Conservation (phyloP, 2,113 vertebrate genomes). For the Agapornis roseicollis region DNA sequence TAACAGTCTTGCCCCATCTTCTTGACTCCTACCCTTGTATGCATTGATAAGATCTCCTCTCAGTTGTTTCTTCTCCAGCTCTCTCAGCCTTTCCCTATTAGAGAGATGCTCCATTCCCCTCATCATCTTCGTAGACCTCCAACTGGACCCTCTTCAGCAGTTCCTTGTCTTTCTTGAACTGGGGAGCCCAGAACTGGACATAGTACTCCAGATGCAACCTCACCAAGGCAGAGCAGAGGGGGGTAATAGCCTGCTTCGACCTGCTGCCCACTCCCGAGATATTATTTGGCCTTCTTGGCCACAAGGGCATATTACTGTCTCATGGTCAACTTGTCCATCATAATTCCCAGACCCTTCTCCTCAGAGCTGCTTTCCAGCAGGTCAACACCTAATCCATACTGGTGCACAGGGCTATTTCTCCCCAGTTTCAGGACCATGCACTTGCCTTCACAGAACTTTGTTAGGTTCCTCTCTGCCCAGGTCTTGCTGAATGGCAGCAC, state of each 20-base stretch:
- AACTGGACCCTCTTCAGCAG: neutral
- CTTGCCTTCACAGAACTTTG: neutral
- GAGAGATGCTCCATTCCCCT: neutral
- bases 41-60: neutral
- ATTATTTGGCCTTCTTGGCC: neutral
- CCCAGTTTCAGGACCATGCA: neutral
- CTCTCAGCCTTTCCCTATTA: neutral
- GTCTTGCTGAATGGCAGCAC: neutral
- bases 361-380: neutral
- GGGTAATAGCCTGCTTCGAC: neutral
- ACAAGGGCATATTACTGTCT: neutral
- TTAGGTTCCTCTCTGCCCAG: neutral
- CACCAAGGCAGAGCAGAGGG: neutral
- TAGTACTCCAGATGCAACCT: neutral
- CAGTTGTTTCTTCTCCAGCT: neutral
- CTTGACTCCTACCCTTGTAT: neutral
- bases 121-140: neutral
- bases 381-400: neutral
- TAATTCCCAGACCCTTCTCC: neutral
- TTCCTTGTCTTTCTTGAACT: neutral
- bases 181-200: neutral
- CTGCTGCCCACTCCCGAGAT: neutral
- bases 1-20: neutral
- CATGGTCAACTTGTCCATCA: neutral
- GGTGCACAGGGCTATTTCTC: neutral